Conservation (phyloP, 2,888 invertebrate genomes). For the Pedicia rivosa region DNA sequence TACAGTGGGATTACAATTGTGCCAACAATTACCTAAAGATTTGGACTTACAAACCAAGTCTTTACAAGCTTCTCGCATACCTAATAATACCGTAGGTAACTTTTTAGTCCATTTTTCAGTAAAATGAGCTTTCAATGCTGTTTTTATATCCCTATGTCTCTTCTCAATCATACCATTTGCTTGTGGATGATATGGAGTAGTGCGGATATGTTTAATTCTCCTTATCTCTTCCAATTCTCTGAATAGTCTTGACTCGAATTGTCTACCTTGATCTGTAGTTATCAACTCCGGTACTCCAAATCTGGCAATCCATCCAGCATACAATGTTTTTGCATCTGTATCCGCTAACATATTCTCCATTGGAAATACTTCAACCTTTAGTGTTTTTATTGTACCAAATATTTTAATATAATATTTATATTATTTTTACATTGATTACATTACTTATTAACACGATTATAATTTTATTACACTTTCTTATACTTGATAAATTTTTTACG, state of each 20-base stretch:
- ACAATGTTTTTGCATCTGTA: constrained; percentile 10
- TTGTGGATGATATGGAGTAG: constrained; percentile 12
- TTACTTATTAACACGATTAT: no score
- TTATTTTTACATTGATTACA: no score
- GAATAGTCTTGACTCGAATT: constrained; percentile 11
- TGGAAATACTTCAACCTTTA: constrained; percentile 8
- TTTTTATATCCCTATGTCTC: constrained; percentile 12
- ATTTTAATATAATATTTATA: no score
- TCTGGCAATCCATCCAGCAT: constrained; percentile 5
- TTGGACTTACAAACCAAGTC: no score
- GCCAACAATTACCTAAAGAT: no score
- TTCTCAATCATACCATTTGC: constrained; percentile 13
- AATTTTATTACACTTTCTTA: no score
- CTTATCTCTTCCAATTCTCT: constrained; percentile 6
- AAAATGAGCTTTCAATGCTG: constrained; percentile 10
- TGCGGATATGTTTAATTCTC: constrained; percentile 9
- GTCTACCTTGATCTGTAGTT: constrained; percentile 11
- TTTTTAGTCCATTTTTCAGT: constrained; percentile 7
- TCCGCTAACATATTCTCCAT: constrained; percentile 6
- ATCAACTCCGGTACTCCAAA: constrained; percentile 11
- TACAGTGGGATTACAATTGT: no score
- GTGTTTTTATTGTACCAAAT: no score
- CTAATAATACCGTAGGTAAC: constrained; percentile 9
- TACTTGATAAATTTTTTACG: no score
- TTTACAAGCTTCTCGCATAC: constrained; percentile 8